phyloP scores from a whole-genome alignment of 2,888 invertebrate genomes.

The Heliconius erato region DNA sequence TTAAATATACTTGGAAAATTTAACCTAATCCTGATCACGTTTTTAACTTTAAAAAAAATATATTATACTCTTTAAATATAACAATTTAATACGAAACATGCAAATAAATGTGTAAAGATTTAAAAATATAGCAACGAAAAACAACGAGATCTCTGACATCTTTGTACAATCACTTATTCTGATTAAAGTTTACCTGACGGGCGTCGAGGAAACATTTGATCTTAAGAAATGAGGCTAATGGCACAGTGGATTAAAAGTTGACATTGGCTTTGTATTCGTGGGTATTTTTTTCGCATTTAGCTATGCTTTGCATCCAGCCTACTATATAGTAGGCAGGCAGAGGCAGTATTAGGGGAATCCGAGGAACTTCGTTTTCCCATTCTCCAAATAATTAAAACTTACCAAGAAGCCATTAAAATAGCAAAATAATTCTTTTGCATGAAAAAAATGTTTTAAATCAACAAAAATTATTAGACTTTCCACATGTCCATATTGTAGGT shows the following conservation, averaged over 20 bases:
- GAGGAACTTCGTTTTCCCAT: too few species aligned
- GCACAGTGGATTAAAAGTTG: background rate
- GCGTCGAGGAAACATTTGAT: slow-evolving; percentile 2
- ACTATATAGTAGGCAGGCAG: too few species aligned
- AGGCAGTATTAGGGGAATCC: background rate
- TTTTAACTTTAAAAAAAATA: too few species aligned
- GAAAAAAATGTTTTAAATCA: too few species aligned
- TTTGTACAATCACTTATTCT: slow-evolving; percentile 14
- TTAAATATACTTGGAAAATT: too few species aligned
- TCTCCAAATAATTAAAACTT: too few species aligned
- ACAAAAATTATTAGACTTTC: background rate
- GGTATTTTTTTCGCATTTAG: background rate
- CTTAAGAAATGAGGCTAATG: background rate
- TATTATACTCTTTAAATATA: background rate
- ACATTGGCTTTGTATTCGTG: background rate
- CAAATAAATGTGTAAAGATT: background rate
- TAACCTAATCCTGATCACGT: background rate
- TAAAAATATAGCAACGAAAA: background rate
- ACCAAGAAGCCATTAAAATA: too few species aligned
- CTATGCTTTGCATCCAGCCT: too few species aligned
- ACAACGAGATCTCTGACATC: background rate
- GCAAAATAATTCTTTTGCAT: too few species aligned
- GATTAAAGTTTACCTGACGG: slow-evolving; percentile 13
- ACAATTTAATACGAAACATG: background rate
- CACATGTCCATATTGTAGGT: background rate